Base-by-base conservation (phyloP, 2,113 vertebrate genomes). In the Cygnus atratus region DNA sequence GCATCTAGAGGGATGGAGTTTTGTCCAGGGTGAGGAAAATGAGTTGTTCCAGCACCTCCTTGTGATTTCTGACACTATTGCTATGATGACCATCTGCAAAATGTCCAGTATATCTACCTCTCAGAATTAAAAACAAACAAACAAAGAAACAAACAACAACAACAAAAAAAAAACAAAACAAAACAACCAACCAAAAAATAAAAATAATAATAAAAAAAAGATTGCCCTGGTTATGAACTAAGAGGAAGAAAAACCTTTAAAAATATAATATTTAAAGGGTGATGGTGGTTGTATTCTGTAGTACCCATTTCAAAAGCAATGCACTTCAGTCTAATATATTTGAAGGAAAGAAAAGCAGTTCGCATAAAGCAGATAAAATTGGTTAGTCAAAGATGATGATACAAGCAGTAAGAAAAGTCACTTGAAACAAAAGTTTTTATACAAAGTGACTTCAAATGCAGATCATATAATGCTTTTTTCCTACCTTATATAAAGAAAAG, bases 1-100 rank as follows among this genome's bases (percentile, higher is more conserved):
- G 25, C 14, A 29, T 58, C 46, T 43, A n/a, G 28, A 72, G 25
- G 9, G 43, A 46, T 24, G n/a, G 71, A 15, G 46, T 55, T 59
- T 74, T 26, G 65, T 33, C 33, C 31, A 55, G 12, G 9, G 10
- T 61, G 37, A 91, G 81, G 35, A 73, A 82, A 83, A 4, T 15
- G 29, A 54, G 16, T 29, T 84, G 13, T 71, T 87, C 15, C n/a
- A 84, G 15, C 17, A 78, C 18, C 19, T 55, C 55, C n/a, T 19
- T 71, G 21, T 63, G 59, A 61, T 63, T 87, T 83, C 46, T 76
- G 19, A 59, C 19, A 55, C 17, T 14, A 44, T 46, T 31, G 46
- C 2, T 2, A 1, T 58, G 26, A 57, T 44, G 33, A 57, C 19
- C 14, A 11, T 65, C 22, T 58, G 24, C 0, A 0, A 8, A 8